phyloP scores from a whole-genome alignment of 2,113 vertebrate genomes.

The Ancistrus triradiatus region DNA sequence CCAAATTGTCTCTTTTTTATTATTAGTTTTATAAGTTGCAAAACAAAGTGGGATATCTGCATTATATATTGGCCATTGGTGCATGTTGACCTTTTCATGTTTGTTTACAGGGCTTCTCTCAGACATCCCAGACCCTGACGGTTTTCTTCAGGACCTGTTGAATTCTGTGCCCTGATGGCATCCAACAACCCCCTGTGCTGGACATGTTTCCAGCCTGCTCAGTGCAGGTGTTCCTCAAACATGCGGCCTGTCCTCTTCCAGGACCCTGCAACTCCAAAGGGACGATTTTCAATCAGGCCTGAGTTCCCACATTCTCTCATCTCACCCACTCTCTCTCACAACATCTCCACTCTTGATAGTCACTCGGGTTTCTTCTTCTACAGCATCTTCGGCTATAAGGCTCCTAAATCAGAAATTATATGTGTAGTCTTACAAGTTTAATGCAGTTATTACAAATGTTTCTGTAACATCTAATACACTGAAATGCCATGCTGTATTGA shows the following conservation, averaged over 20 bases:
- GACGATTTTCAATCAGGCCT: slow-evolving; percentile 41
- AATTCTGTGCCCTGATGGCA: slow-evolving; percentile 90
- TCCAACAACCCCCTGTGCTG: too few species aligned
- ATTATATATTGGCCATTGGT: too few species aligned
- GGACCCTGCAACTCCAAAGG: slow-evolving; percentile 47
- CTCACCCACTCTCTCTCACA: slow-evolving; percentile 43
- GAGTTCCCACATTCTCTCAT: slow-evolving; percentile 40
- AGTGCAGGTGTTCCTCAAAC: slow-evolving; percentile 38
- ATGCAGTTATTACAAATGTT: slow-evolving; percentile 52
- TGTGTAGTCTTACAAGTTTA: slow-evolving; percentile 54
- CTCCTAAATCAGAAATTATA: slow-evolving; percentile 50
- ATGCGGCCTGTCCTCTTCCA: slow-evolving; percentile 34
- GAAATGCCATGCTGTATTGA: slow-evolving; percentile 43
- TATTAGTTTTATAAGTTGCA: too few species aligned
- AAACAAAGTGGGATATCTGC: too few species aligned
- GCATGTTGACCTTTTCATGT: too few species aligned
- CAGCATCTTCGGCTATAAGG: slow-evolving; percentile 54
- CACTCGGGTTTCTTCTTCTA: slow-evolving; percentile 40
- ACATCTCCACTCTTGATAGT: slow-evolving; percentile 44
- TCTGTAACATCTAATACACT: slow-evolving; percentile 58
- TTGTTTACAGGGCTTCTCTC: slow-evolving; percentile 79
- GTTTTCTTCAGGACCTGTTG: slow-evolving; percentile 91
- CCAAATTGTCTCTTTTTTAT: too few species aligned
- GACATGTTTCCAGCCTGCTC: slow-evolving; percentile 32
- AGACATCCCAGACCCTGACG: slow-evolving; percentile 85